Evolutionary conservation across 1,140 invertebrate species (phyloP).

Genomic region (Oncopeltus fasciatus): DNA sequence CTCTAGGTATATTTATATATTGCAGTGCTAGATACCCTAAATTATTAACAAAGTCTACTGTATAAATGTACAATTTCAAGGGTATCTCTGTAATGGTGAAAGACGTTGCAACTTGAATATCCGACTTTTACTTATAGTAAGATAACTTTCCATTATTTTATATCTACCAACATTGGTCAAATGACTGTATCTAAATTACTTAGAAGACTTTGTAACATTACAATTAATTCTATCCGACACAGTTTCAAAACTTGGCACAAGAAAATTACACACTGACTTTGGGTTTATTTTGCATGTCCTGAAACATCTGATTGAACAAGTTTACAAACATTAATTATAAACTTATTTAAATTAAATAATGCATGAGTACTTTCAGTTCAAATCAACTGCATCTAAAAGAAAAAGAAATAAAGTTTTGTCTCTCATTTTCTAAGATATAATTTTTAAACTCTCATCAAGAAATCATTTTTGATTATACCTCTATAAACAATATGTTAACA

Average conservation of each 20-base stretch:
- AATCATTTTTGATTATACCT: too few relatives aligned
- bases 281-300: too few relatives aligned
- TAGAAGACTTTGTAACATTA: neutral
- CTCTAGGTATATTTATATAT: neutral
- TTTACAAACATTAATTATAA: too few relatives aligned
- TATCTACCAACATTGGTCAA: conserved; percentile 1
- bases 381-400: too few relatives aligned
- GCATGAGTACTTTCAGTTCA: too few relatives aligned
- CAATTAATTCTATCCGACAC: neutral
- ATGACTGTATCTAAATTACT: neutral
- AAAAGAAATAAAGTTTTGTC: too few relatives aligned
- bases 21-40: conserved; percentile 9
- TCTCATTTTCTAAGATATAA: too few relatives aligned
- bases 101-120: conserved; percentile 2
- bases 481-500: too few relatives aligned
- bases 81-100: neutral
- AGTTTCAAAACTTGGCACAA: conserved; percentile 2
- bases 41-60: neutral
- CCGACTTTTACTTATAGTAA: neutral
- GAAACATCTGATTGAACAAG: too few relatives aligned
- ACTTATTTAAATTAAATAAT: too few relatives aligned
- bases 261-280: too few relatives aligned
- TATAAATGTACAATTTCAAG: neutral
- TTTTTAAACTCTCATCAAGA: too few relatives aligned
- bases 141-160: neutral